These are phyloP conservation scores for Triops longicaudatus DNA, from an alignment of 1,140 invertebrate genomes.

Conservation along the genomic window DNA sequence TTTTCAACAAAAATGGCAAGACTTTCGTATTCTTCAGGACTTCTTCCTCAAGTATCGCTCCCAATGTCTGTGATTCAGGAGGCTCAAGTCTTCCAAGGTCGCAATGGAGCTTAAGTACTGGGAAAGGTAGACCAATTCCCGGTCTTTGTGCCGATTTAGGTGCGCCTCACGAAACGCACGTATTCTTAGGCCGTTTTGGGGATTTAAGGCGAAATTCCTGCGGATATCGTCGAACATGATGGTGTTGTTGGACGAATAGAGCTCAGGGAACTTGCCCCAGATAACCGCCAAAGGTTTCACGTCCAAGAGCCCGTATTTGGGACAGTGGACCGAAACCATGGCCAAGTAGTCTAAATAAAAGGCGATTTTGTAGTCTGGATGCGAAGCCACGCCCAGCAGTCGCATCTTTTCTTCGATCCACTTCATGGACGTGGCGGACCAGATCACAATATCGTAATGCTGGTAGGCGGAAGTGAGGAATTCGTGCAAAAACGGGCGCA, in stretches of 20 bases:
- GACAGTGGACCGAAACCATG: slow-evolving; percentile 88
- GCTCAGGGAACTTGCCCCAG: slow-evolving; percentile 86
- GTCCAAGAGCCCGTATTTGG: slow-evolving; percentile 82
- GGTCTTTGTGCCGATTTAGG: slow-evolving; percentile 71
- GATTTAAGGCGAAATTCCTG: slow-evolving; percentile 96
- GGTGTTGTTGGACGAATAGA: slow-evolving; percentile 77
- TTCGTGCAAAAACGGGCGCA: slow-evolving; percentile 91
- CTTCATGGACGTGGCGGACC: slow-evolving; percentile 96
- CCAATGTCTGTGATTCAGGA: slow-evolving; percentile 84
- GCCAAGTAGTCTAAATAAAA: slow-evolving; percentile 84
- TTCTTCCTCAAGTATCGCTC: slow-evolving; percentile 53
- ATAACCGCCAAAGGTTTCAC: slow-evolving; percentile 93
- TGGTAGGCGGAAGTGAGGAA: slow-evolving; percentile 83
- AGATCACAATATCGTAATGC: slow-evolving; percentile 78
- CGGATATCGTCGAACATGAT: slow-evolving; percentile 99
- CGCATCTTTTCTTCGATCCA: slow-evolving; percentile 98
- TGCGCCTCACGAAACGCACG: slow-evolving; percentile 83
- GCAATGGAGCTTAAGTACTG: slow-evolving; percentile 81
- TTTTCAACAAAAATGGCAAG: no score
- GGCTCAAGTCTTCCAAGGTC: slow-evolving; percentile 68
- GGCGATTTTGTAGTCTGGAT: slow-evolving; percentile 83
- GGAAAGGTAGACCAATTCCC: slow-evolving; percentile 70
- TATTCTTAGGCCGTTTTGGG: slow-evolving; percentile 83
- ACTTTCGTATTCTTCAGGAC: background rate
- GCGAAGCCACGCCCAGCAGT: slow-evolving; percentile 69